Evolutionary conservation across 2,113 vertebrate species (phyloP), one percentile per base, ranked within the genome.

Genomic region (Crocuta crocuta): DNA sequence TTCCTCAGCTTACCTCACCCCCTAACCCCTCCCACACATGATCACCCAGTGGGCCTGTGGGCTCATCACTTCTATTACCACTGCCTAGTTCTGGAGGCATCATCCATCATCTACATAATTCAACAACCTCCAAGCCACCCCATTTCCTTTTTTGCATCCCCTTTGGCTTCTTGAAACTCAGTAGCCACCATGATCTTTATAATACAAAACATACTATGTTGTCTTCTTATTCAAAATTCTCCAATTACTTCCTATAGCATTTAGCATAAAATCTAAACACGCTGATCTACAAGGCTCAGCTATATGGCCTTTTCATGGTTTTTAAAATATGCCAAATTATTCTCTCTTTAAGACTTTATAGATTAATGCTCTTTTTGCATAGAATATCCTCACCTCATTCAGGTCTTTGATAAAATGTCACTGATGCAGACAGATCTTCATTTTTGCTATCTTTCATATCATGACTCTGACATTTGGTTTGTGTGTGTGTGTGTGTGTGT

Each of bases 191-290:
- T 43, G 7, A 71, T 82, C 1, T 68, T 91, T 23, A 39, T 31
- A 39, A 86, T 31, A 68, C 12, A 93, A 86, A 90, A 26, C 6
- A 83, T 15, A 33, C 33, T 43, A 55, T 39, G 5, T 89, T 26
- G 39, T n/a, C 7, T 76, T 68, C 31, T 92, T 76, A 17, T 12
- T 55, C 3, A 48, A 39, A 31, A 82, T 81, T 82, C n/a, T 74
- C 28, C n/a, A 48, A 28, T 39, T 10, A 1, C 23, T 79, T 92
- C 26, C 2, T 7, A 28, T 82, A 86, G 31, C 43, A 21, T 5
- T 91, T n/a, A 61, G 78, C 24, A 73, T 74, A 55, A 95, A 55
- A 85, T 82, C 6, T 10, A 88, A 91, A 95, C 9, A 28, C 4
- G 21, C 70, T 80, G 39, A 53, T 5, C 24, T 58, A n/a, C 6